Percentiles rank a stretch among this genome's conserved stretches.
Conservation (phyloP, 2,113 vertebrate genomes). For the Phalacrocorax aristotelis region DNA sequence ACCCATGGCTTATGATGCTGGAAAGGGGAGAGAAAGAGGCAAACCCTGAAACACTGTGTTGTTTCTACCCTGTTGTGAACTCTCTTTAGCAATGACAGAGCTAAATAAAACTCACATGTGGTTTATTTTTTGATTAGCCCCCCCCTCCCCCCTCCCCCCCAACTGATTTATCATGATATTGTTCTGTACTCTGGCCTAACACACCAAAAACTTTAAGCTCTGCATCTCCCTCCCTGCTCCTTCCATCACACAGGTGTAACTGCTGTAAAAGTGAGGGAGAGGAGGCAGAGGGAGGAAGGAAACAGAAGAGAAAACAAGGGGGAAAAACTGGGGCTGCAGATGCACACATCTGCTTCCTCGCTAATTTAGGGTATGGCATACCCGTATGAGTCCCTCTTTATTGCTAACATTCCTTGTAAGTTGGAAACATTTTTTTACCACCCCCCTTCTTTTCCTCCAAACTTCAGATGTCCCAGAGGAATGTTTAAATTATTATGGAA, state of each 20-base stretch:
- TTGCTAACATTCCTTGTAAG: neutral
- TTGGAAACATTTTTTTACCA: neutral
- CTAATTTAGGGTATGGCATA: neutral
- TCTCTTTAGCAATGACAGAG: neutral
- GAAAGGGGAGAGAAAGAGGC: neutral
- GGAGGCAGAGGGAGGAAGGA: neutral
- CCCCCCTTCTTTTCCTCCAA: neutral
- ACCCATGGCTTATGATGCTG: neutral
- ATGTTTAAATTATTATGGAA: neutral
- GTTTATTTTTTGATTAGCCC: neutral
- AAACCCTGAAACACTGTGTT: fast-evolving
- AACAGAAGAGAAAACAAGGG: neutral
- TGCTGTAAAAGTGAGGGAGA: neutral
- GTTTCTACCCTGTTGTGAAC: neutral
- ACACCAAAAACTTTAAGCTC: neutral
- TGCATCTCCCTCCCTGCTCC: neutral
- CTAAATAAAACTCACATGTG: neutral
- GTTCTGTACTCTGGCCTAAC: neutral
- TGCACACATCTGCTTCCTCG: neutral
- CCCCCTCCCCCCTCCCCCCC: fast-evolving
- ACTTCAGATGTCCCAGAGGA: conserved; percentile 38
- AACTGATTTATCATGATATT: neutral
- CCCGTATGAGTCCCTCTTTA: neutral
- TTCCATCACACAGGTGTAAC: neutral
- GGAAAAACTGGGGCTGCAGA: neutral